Base-by-base conservation (phyloP, 2,888 invertebrate genomes). In the Agapostemon virescens region DNA sequence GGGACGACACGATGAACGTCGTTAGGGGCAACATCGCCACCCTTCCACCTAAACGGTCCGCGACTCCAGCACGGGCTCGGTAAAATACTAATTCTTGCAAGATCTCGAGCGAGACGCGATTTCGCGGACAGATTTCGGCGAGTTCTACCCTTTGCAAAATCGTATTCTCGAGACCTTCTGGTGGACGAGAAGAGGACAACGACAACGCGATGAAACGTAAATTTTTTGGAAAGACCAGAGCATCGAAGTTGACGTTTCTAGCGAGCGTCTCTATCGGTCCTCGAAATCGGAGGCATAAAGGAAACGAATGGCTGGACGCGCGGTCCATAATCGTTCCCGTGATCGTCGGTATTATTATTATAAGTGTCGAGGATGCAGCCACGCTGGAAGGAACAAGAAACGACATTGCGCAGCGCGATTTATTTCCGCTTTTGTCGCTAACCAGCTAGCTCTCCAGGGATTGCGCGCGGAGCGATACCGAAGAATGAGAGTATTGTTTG, bases 391-490 rank as follows among this genome's bases (percentile, higher is more conserved):
- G 55, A 74, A 81, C 63, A 69, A 74, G 76, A 77, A 81, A 84
- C 74, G 82, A 81, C 82, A 84, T 84, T 83, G 82, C 79, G 74
- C 75, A 40, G 61, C 49, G 70, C 81, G 87, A 88, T 88, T 88
- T 88, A 88, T 88, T 86, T 84, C 82, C 83, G 78, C 84, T 81
- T 88, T 88, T 87, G 85, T 85, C 86, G 85, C 88, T 86, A 88
- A 88, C 85, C 85, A 85, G 80, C 80, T 82, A 85, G 80, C 80
- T 82, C 88, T 81, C 84, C 36, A 70, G 87, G 85, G 87, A 85
- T 82, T 81, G 82, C 82, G 42, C 82, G 49, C 63, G 55, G 52
- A 67, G 80, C 86, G 86, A 88, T 86, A 88, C 83, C 86, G 77
- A 80, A 80, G 77, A 85, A 84, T 81, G 84, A 86, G 84, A 83